Base-by-base conservation (phyloP, 2,797 vertebrate genomes). In the Ptychobarbus kaznakovi region DNA sequence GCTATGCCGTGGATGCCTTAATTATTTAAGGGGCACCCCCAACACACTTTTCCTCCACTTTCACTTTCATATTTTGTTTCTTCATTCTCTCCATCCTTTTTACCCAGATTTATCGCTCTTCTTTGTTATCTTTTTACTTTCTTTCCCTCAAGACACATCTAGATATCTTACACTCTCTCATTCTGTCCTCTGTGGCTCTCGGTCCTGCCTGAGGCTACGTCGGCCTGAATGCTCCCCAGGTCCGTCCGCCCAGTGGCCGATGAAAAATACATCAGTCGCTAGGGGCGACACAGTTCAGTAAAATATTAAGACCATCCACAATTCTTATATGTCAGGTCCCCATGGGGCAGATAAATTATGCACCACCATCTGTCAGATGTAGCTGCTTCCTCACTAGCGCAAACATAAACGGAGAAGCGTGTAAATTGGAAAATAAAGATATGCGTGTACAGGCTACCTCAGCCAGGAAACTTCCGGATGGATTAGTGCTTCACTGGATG, bases 291-390 rank as follows among this genome's bases (percentile, higher is more conserved):
- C 80, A 88, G 76, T 86, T 86, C 68, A 15, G 86, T 89, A 89
- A 91, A 89, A 91, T 90, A 90, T 90, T 90, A 89, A 91, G 89
- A 85, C 81, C 76, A 86, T 86, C 86, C 76, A 90, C 84, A 91
- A 87, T 88, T 90, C 88, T 89, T 89, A 91, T 88, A 89, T 90
- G 89, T 91, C 90, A 89, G 42, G 78, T 88, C 87, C 82, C 88
- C 72, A 65, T 86, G 68, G 90, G 74, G 38, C 63, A 65, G 72
- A 86, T 89, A 85, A 91, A 91, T 91, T 89, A 91, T 90, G 86
- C 82, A 90, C 80, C 32, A 72, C 84, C 88, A 81, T 90, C 90
- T 91, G 89, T 85, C 89, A 88, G 77, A 87, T 81, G 82, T 65
- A 83, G 85, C 87, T 80, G 83, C 83, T 85, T 85, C 76, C 83